Percentiles rank a stretch among this genome's conserved stretches.
Conservation (phyloP, 2,888 invertebrate species). For the Danaus chrysippus region DNA sequence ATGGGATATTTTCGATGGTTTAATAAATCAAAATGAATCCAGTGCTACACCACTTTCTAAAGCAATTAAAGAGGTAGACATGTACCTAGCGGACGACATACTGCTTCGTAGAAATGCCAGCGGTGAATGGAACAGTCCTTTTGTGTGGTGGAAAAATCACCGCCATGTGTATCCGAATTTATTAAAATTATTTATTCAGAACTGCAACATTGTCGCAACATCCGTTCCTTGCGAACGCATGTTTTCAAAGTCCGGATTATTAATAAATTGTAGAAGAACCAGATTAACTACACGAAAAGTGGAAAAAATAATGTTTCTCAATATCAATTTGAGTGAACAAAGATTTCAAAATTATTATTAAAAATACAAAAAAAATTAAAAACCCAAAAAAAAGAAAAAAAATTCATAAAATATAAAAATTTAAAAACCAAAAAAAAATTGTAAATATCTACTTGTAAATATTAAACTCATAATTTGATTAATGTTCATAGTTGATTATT, state of each 20-base stretch:
- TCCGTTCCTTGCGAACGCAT: constrained; percentile 35
- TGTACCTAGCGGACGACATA: constrained; percentile 30
- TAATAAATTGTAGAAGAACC: constrained; percentile 26
- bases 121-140: constrained; percentile 28
- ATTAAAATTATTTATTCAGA: constrained; percentile 14
- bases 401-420: too few species aligned
- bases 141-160: constrained; percentile 33
- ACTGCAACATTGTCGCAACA: constrained; percentile 31
- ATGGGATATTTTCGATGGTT: constrained; percentile 26
- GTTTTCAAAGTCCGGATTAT: constrained; percentile 30
- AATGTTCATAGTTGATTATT: too few species aligned
- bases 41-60: constrained; percentile 28
- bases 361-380: too few species aligned
- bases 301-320: constrained; percentile 21
- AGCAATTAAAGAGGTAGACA: constrained; percentile 30
- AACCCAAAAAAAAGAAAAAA: too few species aligned
- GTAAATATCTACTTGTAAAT: too few species aligned
- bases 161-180: constrained; percentile 25
- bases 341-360: too few species aligned
- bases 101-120: constrained; percentile 19
- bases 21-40: constrained; percentile 18
- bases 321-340: constrained; percentile 20
- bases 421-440: too few species aligned
- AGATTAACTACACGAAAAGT: constrained; percentile 23
- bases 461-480: too few species aligned